phyloP scores from a whole-genome alignment of 2,888 invertebrate species.

The Lutraria lutraria region DNA sequence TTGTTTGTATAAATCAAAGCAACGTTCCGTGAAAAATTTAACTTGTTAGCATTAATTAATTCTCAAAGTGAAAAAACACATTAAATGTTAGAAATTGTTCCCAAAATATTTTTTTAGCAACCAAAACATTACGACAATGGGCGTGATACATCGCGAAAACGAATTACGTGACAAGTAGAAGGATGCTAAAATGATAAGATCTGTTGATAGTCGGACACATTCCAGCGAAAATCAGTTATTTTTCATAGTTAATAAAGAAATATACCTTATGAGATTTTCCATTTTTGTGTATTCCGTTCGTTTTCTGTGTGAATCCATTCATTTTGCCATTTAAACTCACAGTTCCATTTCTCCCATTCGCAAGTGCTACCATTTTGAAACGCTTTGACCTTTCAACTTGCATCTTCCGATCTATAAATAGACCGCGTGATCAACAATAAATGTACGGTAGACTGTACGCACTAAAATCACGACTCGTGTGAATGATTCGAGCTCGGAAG shows the following conservation, averaged over 20 bases:
- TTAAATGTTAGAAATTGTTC: too few species aligned
- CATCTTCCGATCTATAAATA: constrained; percentile 47
- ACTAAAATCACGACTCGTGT: background rate
- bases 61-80: background rate
- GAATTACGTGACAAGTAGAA: background rate
- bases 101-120: background rate
- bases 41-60: background rate
- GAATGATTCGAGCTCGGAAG: too few species aligned
- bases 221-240: background rate
- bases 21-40: background rate
- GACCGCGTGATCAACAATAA: constrained; percentile 21
- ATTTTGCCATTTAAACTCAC: constrained; percentile 63
- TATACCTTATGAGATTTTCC: constrained; percentile 60
- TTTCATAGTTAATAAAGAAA: background rate
- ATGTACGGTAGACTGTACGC: background rate
- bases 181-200: constrained; percentile 25
- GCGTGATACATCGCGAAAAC: constrained; percentile 38
- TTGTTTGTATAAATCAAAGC: background rate
- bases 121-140: background rate
- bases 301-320: constrained; percentile 52
- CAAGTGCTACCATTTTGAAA: constrained; percentile 65
- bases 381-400: constrained; percentile 41
- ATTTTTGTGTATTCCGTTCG: constrained; percentile 61
- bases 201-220: background rate
- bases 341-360: constrained; percentile 46